Evolutionary conservation across 2,888 invertebrate species (phyloP), one percentile per base, ranked within the genome.

Genomic region (Ariolimax columbianus): DNA sequence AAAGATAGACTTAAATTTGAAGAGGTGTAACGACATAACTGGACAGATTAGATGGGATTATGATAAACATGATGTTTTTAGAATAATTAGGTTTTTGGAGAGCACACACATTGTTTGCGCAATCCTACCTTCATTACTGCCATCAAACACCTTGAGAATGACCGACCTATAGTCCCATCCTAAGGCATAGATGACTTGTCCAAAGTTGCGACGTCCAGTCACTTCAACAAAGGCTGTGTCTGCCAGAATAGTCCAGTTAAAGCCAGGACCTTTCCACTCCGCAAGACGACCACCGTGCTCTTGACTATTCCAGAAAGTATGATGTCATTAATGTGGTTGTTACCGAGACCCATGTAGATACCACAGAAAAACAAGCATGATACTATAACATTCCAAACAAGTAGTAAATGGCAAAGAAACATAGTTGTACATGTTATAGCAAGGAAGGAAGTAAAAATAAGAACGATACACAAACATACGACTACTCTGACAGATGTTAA

Each of bases 211-310:
- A 19, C 89, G 84, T 19, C 89, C 89, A 9, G 88, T 85, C 26
- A 89, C 88, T 80, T 89, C 89, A n/a, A 89, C 89, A 78, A 89
- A 89, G 7, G 89, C 89, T 11, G 89, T 89, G n/a, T 51, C 40
- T 26, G 75, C 88, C 66, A 88, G 72, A 36, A 89, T 88, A 30
- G 85, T 87, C 89, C 89, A 88, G 77, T 87, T 82, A 43, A 17
- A 70, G 0, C 86, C 88, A 23, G 87, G 88, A 19, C 89, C 89
- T 70, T 73, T 77, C 89, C 89, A 89, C 59, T 89, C 88, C 4
- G 89, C 89, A 30, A 89, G 85, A 7, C 88, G 80, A 23, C 89
- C 89, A 11, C 89, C 89, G 30, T 87, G 86, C 55, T 86, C 84
- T 7, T 63, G 17, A 6, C 88, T 88, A 77, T 14, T 47, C 4